Conservation (phyloP, 2,888 invertebrate species). For the Diarsia rubi region DNA sequence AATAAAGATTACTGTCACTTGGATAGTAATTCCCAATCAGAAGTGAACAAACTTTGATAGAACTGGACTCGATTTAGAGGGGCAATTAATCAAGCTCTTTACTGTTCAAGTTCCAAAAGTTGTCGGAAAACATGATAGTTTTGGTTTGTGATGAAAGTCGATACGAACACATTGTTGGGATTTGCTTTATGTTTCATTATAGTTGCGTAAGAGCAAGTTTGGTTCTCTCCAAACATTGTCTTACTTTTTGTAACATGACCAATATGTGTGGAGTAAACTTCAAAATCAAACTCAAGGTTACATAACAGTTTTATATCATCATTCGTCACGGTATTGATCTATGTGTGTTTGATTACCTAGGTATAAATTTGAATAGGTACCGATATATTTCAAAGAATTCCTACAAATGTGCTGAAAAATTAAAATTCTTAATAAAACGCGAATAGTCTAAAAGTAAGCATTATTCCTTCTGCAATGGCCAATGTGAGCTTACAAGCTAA, state of each 20-base stretch:
- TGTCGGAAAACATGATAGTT: slow-evolving; percentile 56
- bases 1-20: neutral
- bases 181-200: slow-evolving; percentile 51
- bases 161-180: slow-evolving; percentile 56
- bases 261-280: slow-evolving; percentile 9
- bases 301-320: neutral
- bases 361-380: neutral
- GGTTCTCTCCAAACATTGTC: slow-evolving; percentile 37
- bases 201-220: slow-evolving; percentile 44
- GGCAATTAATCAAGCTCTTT: slow-evolving; percentile 81
- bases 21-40: neutral
- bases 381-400: neutral
- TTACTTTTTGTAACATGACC: slow-evolving; percentile 28
- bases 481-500: neutral
- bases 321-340: neutral
- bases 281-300: neutral
- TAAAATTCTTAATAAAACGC: neutral
- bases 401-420: neutral
- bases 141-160: slow-evolving; percentile 57
- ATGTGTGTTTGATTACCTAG: neutral
- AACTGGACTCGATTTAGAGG: slow-evolving; percentile 66
- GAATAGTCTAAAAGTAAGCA: neutral
- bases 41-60: neutral
- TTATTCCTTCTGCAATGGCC: neutral
- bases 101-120: slow-evolving; percentile 67